Conservation (phyloP, 1,140 invertebrate species). For the Oryctes rhinoceros region DNA sequence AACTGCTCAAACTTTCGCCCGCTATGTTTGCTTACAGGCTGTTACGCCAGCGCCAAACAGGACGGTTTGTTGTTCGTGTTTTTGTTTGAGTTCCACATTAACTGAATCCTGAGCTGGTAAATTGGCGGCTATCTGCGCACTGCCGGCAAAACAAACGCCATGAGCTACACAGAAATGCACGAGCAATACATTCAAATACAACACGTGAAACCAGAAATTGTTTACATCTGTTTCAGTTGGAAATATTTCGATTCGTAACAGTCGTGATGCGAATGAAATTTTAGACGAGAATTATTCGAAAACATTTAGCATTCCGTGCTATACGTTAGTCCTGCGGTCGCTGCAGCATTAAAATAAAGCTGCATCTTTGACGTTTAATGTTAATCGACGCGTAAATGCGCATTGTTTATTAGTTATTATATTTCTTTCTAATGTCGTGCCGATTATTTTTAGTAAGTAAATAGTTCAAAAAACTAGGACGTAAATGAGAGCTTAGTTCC, state of each 20-base stretch:
- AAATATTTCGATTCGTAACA: neutral
- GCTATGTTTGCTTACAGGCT: neutral
- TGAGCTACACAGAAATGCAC: neutral
- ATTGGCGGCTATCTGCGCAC: neutral
- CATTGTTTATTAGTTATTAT: no score
- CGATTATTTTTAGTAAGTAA: no score
- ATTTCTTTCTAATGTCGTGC: no score
- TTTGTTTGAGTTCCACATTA: constrained; percentile 22
- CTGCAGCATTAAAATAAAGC: no score
- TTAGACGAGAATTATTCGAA: neutral
- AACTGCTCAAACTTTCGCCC: neutral
- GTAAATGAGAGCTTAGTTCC: no score
- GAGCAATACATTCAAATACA: neutral
- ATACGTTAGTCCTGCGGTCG: neutral
- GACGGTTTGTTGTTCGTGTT: neutral
- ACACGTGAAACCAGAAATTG: neutral
- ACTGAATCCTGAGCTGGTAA: neutral
- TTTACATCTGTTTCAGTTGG: neutral
- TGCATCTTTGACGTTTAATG: no score
- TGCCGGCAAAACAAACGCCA: neutral
- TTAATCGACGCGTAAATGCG: no score
- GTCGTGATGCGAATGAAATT: neutral
- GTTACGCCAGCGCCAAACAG: neutral
- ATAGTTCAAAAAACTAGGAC: no score
- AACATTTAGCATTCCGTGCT: neutral